Evolutionary conservation across 2,888 invertebrate genomes (phyloP).

Genomic region (Argyra leucocephala): DNA sequence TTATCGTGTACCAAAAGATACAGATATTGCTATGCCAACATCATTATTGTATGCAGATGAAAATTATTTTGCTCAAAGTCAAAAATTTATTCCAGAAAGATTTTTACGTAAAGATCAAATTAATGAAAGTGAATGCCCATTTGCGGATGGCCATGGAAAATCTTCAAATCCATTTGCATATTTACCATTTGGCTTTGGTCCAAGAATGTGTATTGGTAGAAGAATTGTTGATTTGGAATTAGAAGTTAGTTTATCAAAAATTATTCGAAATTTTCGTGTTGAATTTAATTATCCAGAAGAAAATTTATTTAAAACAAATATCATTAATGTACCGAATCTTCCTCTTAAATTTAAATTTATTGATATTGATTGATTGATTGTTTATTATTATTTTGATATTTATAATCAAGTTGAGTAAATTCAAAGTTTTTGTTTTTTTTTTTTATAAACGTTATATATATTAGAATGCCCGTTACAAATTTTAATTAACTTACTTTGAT

Average conservation of each 20-base stretch:
- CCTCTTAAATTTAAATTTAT: conserved; percentile 34
- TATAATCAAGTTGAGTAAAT: too few species aligned
- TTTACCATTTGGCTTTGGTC: conserved; percentile 61
- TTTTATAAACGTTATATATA: too few species aligned
- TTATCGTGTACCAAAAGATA: conserved; percentile 52
- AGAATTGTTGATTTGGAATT: conserved; percentile 62
- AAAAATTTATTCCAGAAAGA: conserved; percentile 59
- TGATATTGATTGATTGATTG: conserved; percentile 36
- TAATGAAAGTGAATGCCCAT: conserved; percentile 14
- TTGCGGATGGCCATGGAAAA: conserved; percentile 14
- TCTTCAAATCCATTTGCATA: conserved; percentile 32
- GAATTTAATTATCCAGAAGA: conserved; percentile 27
- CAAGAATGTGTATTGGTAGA: conserved; percentile 57
- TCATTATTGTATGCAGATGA: conserved; percentile 54
- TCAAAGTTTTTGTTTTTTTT: too few species aligned
- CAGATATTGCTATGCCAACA: conserved; percentile 63
- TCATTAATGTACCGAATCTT: conserved; percentile 33
- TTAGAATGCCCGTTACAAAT: too few species aligned
- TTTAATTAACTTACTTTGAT: too few species aligned
- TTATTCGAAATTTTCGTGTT: conserved; percentile 33
- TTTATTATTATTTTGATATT: too few species aligned
- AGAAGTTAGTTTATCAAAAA: conserved; percentile 37
- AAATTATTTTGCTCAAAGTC: conserved; percentile 52
- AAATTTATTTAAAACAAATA: conserved; percentile 24
- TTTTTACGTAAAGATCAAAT: conserved; percentile 48